Evolutionary conservation across 2,888 invertebrate species (phyloP), one percentile per base, ranked within the genome.

Genomic region (Machimus atricapillus): DNA sequence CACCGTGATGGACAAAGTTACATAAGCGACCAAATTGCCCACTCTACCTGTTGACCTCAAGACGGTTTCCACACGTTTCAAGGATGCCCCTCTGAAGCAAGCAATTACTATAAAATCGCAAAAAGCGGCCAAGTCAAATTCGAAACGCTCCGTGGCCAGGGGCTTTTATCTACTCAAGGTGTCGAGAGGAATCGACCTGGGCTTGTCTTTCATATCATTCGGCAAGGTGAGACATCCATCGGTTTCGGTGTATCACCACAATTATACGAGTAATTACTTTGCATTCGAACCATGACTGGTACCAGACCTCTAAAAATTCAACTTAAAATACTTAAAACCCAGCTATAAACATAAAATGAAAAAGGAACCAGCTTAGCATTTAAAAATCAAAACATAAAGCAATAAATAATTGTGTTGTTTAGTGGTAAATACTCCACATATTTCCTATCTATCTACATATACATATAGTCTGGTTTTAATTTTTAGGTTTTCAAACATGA

Each of bases 31-130:
- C 76, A 76, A 34, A 76, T 34, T 76, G n/a, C 76, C 76, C 31
- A 52, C 52, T 52, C 31, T 81, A 66, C 19, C n/a, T 83, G 66
- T 40, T 83, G 23, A 40, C 82, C 82, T 83, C 66, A 66, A 34
- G n/a, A 37, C 31, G 56, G 16, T 66, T 83, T 83, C 66, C 34
- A 83, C 66, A 66, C 31, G 7, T 83, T 40, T 83, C 82, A 83
- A 83, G 82, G 66, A 66, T 66, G 40, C 79, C 79, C 23, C 19
- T 19, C 8, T 12, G 19, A 66, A 19, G 2, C n/a, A 46, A 66
- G 12, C 58, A 58, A 23, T 12, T 9, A 23, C 66, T 66, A 27
- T 19, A 3, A 23, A 12, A 66, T 27, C 2, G 66, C 27, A 27
- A 66, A 66, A 66, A 66, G 27, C 23, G 2, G 27, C 27, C 66